Conservation (phyloP, 1,140 invertebrate species). For the Hyles vespertilio region DNA sequence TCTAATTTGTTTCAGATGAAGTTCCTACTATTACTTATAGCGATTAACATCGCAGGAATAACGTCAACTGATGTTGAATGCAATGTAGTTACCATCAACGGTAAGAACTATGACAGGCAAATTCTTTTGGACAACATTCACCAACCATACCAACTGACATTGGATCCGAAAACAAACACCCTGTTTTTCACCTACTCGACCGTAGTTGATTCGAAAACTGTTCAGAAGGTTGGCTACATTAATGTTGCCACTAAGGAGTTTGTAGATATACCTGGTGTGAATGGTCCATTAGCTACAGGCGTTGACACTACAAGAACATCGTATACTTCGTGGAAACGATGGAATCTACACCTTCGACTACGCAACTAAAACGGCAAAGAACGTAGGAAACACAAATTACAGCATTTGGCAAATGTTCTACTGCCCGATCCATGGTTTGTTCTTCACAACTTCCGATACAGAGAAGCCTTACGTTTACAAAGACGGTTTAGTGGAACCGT, state of each 20-base stretch:
- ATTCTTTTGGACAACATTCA: conserved; percentile 5
- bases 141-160: neutral
- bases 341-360: conserved; percentile 7
- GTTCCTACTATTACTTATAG: conserved; percentile 1
- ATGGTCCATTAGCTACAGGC: neutral
- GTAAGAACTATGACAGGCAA: conserved; percentile 1
- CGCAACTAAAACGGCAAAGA: neutral
- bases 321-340: conserved; percentile 11
- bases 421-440: conserved; percentile 4
- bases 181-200: conserved; percentile 6
- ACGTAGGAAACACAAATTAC: neutral
- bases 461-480: conserved; percentile 4
- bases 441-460: conserved; percentile 4
- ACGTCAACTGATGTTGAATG: neutral
- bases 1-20: conserved; percentile 9
- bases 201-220: neutral
- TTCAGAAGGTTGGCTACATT: conserved; percentile 5
- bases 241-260: neutral
- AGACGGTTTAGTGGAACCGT: neutral
- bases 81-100: neutral
- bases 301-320: conserved; percentile 1
- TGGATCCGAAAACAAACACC: conserved; percentile 7
- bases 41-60: neutral
- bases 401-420: conserved; percentile 14
- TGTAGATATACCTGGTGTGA: conserved; percentile 7